phyloP scores from a whole-genome alignment of 2,797 vertebrate species.

The Chanos chanos region DNA sequence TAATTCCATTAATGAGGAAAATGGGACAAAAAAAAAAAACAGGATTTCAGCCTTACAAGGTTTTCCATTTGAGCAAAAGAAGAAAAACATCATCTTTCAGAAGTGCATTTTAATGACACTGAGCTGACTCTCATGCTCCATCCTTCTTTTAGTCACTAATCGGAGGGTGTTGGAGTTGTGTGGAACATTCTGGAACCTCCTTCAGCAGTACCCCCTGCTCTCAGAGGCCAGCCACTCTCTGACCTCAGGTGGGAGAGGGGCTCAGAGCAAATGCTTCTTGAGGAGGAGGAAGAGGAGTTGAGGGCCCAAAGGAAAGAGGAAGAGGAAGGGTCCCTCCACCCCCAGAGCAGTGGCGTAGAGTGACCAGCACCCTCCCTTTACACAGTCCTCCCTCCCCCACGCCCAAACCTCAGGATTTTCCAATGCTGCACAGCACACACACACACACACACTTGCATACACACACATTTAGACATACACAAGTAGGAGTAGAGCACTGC shows the following conservation, averaged over 20 bases:
- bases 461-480: constrained; percentile 4
- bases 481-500: constrained; percentile 10
- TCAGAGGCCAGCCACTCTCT: constrained; percentile 69
- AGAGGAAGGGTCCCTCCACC: constrained; percentile 32
- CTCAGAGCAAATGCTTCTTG: constrained; percentile 55
- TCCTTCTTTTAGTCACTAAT: constrained; percentile 11
- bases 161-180: constrained; percentile 17
- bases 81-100: no score
- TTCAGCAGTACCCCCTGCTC: constrained; percentile 65
- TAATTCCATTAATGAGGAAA: no score
- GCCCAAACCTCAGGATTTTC: constrained; percentile 76
- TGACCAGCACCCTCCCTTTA: constrained; percentile 54
- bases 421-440: constrained; percentile 65
- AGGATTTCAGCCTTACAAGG: no score
- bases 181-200: constrained; percentile 66
- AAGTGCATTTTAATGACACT: constrained; percentile 36
- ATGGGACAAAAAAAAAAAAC: no score
- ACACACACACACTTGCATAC: not conserved
- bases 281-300: constrained; percentile 64
- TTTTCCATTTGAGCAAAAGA: no score
- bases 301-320: constrained; percentile 45
- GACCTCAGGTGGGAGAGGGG: constrained; percentile 57
- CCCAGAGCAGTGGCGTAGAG: constrained; percentile 55
- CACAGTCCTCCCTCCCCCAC: constrained; percentile 48
- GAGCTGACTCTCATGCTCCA: not conserved